Base-by-base conservation (phyloP, 2,797 vertebrate species). In the Phoxinus dragarum region DNA sequence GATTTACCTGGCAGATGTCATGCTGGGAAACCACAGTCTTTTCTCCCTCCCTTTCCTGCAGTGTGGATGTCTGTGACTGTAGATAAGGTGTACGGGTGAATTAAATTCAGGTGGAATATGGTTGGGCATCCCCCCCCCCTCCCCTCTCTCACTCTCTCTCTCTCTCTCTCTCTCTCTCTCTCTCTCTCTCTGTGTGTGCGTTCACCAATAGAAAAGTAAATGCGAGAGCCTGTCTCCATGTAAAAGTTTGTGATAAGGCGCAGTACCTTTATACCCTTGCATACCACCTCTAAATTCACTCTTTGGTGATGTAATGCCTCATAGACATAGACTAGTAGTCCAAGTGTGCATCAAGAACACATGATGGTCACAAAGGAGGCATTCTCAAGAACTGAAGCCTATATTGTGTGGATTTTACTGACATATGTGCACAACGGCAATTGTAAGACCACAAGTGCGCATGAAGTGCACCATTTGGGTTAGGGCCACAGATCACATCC, bases 21-120 rank as follows among this genome's bases (percentile, higher is more conserved):
- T 69, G 47, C 81, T 88, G 74, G 74, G 86, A 89, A 89, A 86
- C 87, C 11, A 80, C 89, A 19, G 89, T 91, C 93, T 92, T 90
- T 92, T 94, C 92, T 90, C 64, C 52, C 84, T 83, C 74, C 84
- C 54, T 90, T 82, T 84, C 73, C 86, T 86, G 52, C 80, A 85
- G 31, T 75, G 17, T 76, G 67, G 56, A 47, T 23, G 72, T 87
- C 74, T 87, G 80, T 84, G 74, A 42, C 27, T n/a, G 27, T 59
- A 49, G 19, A 40, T 47, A 54, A 31, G 38, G 40, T 47, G 27
- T 80, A 2, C 42, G 19, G 17, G 38, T 23, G 8, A 72, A 61
- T 84, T 34, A 76, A 34, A 47, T 66, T 72, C 34, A 56, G 34
- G 34, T 76, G 38, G 31, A 81, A 23, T 76, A n/a, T 56, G 36